These are phyloP conservation scores for Candidula unifasciata DNA, from an alignment of 2,888 invertebrate genomes.

Conservation along the genomic window DNA sequence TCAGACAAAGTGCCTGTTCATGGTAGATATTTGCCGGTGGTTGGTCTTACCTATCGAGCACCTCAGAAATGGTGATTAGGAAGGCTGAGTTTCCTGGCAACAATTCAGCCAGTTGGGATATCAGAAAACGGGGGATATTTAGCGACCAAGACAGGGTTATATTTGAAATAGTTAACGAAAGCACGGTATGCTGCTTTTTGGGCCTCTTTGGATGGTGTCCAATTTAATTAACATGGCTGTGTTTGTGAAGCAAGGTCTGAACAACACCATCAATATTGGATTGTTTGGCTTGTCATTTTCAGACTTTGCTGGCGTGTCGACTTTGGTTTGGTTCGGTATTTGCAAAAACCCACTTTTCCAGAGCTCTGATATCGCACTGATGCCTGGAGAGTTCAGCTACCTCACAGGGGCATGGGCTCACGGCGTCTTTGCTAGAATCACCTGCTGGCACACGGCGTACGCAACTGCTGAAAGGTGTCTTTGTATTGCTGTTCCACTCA, in stretches of 20 bases:
- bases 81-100: no score
- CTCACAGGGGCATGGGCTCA: conserved; percentile 28
- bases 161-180: neutral
- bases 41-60: no score
- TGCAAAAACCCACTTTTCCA: conserved; percentile 25
- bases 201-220: neutral
- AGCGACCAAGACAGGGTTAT: neutral
- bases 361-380: neutral
- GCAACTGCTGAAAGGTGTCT: conserved; percentile 15
- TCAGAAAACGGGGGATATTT: neutral
- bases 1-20: no score
- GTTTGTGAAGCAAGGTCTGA: neutral
- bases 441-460: conserved; percentile 26
- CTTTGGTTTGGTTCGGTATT: conserved; percentile 30
- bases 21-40: no score
- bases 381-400: conserved; percentile 15
- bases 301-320: conserved; percentile 16
- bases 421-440: conserved; percentile 24
- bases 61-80: no score
- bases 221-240: conserved; percentile 19
- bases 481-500: conserved; percentile 6
- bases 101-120: no score
- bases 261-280: neutral
- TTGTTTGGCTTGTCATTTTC: conserved; percentile 7
- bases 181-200: neutral